phyloP scores from a whole-genome alignment of 2,113 vertebrate species.

The Etheostoma spectabile region DNA sequence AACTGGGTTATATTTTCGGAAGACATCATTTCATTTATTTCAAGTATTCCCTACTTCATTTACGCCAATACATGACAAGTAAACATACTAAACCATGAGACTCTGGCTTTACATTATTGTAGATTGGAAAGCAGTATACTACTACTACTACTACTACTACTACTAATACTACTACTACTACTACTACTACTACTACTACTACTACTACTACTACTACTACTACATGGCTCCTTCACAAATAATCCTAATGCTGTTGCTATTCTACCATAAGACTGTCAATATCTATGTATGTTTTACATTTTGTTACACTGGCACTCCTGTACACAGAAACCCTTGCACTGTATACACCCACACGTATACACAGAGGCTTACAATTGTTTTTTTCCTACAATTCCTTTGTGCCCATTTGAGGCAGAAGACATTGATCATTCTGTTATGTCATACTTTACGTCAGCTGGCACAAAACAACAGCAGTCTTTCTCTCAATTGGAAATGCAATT shows the following conservation, averaged over 20 bases:
- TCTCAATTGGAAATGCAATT: constrained; percentile 39
- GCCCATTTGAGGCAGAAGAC: constrained; percentile 28
- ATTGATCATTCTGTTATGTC: constrained; percentile 47
- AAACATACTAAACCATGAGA: not conserved
- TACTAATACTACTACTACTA: not conserved
- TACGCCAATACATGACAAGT: not conserved
- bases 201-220: not conserved
- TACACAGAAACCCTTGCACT: not conserved
- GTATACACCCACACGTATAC: not conserved
- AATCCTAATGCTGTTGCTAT: not conserved
- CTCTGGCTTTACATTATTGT: no score
- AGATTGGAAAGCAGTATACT: not conserved
- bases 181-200: no score
- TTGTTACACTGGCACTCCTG: constrained; percentile 3
- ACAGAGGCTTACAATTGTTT: constrained; percentile 21
- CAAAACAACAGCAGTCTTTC: constrained; percentile 37
- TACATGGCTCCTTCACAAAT: constrained; percentile 6
- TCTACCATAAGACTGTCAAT: not conserved
- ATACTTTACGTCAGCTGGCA: constrained; percentile 35
- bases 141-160: no score
- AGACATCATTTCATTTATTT: not conserved
- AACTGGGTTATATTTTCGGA: not conserved
- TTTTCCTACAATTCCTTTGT: constrained; percentile 22
- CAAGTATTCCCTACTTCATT: not conserved
- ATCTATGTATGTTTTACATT: constrained; percentile 9